phyloP scores from a whole-genome alignment of 1,140 invertebrate genomes.

The Hyphantria cunea region DNA sequence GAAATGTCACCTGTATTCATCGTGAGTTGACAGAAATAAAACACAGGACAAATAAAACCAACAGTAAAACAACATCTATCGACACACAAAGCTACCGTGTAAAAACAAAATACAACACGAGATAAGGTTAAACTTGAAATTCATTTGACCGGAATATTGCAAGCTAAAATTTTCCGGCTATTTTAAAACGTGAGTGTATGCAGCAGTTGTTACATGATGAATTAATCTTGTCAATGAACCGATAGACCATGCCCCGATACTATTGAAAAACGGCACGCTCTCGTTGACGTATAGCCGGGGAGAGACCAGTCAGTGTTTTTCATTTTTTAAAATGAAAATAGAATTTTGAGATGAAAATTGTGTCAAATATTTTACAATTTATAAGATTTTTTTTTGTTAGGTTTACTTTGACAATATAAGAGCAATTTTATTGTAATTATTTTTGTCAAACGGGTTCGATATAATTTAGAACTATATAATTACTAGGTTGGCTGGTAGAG shows the following conservation, averaged over 20 bases:
- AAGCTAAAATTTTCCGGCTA: constrained; percentile 9
- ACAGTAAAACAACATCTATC: too few species aligned
- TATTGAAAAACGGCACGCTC: constrained; percentile 41
- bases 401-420: not conserved
- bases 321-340: constrained; percentile 25
- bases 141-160: constrained; percentile 1
- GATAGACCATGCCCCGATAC: constrained; percentile 42
- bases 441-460: constrained; percentile 1
- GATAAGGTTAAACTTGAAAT: not conserved
- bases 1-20: too few species aligned
- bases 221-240: constrained; percentile 49
- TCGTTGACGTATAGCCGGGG: constrained; percentile 35
- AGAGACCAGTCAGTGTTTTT: constrained; percentile 17
- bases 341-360: too few species aligned
- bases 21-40: too few species aligned
- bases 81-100: too few species aligned
- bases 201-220: constrained; percentile 57
- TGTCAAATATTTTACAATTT: too few species aligned
- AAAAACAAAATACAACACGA: too few species aligned
- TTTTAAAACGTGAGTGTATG: constrained; percentile 28
- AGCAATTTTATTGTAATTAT: too few species aligned
- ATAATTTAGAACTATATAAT: not conserved
- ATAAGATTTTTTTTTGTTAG: too few species aligned
- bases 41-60: too few species aligned
- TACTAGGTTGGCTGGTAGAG: too few species aligned